These are phyloP conservation scores for Siphlonurus alternatus DNA, from an alignment of 2,888 invertebrate genomes.

Conservation along the genomic window DNA sequence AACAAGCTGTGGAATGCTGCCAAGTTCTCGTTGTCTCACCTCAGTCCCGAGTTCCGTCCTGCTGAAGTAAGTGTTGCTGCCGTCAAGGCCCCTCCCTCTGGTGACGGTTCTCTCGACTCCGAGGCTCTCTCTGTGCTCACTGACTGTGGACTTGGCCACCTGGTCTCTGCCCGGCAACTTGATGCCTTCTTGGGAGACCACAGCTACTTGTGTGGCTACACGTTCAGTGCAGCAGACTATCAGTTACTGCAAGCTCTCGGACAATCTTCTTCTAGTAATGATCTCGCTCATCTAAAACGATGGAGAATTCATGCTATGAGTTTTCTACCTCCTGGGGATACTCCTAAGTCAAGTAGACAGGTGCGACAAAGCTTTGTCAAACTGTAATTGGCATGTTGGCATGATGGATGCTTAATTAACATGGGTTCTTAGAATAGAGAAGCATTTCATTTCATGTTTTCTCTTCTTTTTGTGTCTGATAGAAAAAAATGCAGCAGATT, in stretches of 20 bases:
- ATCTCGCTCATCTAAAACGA: conserved; percentile 22
- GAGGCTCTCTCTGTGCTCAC: conserved; percentile 3
- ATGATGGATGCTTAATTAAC: no score
- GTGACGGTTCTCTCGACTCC: conserved; percentile 1
- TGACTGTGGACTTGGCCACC: neutral
- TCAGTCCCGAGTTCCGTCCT: conserved; percentile 19
- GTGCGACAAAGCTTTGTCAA: neutral
- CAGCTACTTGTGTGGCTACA: conserved; percentile 28
- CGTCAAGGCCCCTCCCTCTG: neutral
- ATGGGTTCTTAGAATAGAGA: no score
- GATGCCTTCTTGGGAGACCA: conserved; percentile 26
- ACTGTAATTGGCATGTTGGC: no score
- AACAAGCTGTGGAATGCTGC: conserved; percentile 99
- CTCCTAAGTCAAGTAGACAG: neutral
- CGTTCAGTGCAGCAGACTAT: conserved; percentile 26
- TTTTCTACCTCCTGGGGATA: conserved; percentile 20
- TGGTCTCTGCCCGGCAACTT: conserved; percentile 17
- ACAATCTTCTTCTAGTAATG: neutral
- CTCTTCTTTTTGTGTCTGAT: no score
- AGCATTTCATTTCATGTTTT: no score
- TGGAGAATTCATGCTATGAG: conserved; percentile 28
- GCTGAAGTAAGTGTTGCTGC: conserved; percentile 7
- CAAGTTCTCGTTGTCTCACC: conserved; percentile 58
- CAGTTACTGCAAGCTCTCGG: conserved; percentile 19
- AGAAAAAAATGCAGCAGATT: no score